These are phyloP conservation scores for Bombyx huttoni DNA, from an alignment of 2,888 invertebrate species.

Conservation along the genomic window DNA sequence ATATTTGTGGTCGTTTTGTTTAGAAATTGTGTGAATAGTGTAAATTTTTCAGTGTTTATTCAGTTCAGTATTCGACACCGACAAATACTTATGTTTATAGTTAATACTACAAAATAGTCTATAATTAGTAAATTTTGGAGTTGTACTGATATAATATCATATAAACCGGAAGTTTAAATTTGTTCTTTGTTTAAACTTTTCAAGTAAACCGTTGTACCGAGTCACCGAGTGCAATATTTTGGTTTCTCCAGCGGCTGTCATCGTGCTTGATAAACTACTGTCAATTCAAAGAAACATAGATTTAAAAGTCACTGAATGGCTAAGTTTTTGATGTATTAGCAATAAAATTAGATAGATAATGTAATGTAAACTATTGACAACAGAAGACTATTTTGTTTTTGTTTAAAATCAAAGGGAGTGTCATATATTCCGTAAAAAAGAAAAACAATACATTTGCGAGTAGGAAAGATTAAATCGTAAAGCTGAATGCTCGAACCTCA, in stretches of 20 bases:
- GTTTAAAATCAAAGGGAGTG: constrained; percentile 26
- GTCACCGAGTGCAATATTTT: constrained; percentile 70
- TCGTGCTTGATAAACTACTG: constrained; percentile 54
- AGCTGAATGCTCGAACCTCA: constrained; percentile 73
- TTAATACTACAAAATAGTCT: constrained; percentile 34
- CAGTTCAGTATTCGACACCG: constrained; percentile 76
- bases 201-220: constrained; percentile 68
- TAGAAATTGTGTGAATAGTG: constrained; percentile 74
- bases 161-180: constrained; percentile 33
- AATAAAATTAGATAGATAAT: constrained; percentile 26
- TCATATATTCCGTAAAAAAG: constrained; percentile 26
- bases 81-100: constrained; percentile 56
- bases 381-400: constrained; percentile 13
- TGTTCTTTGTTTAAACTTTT: constrained; percentile 72
- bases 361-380: constrained; percentile 35
- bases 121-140: not conserved
- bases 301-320: constrained; percentile 35
- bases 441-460: constrained; percentile 42
- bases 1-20: constrained; percentile 77
- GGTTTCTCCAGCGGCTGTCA: constrained; percentile 66
- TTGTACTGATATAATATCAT: not conserved
- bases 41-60: constrained; percentile 73
- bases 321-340: constrained; percentile 26
- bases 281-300: constrained; percentile 56
- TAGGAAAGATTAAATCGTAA: constrained; percentile 43